These are phyloP conservation scores for Zygogramma bicolorata DNA, from an alignment of 2,888 invertebrate genomes.

Conservation along the genomic window DNA sequence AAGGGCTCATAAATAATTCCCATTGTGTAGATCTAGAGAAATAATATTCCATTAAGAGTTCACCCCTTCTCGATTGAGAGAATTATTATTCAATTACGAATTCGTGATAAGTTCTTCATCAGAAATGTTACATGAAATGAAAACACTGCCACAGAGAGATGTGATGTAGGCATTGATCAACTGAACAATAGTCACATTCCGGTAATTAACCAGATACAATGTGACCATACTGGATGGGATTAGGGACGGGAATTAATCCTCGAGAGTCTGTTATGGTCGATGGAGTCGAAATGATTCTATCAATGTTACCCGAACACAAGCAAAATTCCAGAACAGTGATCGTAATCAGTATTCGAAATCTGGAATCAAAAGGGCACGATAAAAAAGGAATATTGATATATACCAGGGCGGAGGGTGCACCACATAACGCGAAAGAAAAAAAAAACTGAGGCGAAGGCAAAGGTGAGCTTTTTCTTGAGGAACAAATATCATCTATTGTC, in stretches of 20 bases:
- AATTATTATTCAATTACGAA: background rate
- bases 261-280: background rate
- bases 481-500: no score
- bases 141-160: background rate
- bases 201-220: conserved; percentile 17
- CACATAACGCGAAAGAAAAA: no score
- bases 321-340: background rate
- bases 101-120: background rate
- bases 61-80: no score
- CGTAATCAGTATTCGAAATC: no score
- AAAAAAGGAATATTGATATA: no score
- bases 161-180: background rate
- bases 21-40: no score
- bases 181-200: background rate
- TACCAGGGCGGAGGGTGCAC: no score
- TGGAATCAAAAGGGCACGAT: no score
- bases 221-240: background rate
- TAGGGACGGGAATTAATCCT: conserved; percentile 4
- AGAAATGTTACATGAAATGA: background rate
- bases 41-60: no score
- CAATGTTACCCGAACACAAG: background rate
- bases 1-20: no score
- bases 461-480: no score
- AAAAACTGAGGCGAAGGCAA: no score
- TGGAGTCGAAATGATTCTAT: conserved; percentile 1